Evolutionary conservation across 2,797 vertebrate species (phyloP).

Genomic region (Gorsachius magnificus): DNA sequence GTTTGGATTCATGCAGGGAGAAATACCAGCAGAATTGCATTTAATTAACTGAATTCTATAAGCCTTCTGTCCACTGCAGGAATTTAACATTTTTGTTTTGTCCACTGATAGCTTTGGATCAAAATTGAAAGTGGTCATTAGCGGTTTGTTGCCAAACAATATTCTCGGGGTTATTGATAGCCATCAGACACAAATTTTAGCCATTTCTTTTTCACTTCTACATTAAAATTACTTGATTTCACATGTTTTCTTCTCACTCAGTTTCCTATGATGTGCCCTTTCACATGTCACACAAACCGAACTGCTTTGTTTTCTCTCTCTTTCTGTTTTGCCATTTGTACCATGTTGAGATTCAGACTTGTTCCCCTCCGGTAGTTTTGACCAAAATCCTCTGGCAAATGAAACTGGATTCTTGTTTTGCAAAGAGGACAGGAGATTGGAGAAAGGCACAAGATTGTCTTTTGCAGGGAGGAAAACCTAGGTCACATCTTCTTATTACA

Average conservation of each 20-base stretch:
- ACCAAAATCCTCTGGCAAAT: slow-evolving; percentile 23
- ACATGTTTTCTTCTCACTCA: background rate
- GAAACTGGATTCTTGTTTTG: slow-evolving; percentile 23
- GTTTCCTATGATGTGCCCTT: background rate
- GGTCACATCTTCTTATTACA: background rate
- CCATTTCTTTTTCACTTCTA: background rate
- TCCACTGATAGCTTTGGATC: background rate
- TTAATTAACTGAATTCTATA: background rate
- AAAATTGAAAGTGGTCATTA: background rate
- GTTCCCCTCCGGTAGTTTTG: background rate
- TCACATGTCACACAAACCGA: background rate
- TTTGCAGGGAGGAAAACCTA: background rate
- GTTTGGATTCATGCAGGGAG: background rate
- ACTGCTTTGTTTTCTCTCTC: slow-evolving; percentile 7
- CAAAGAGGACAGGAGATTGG: background rate
- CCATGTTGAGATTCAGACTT: background rate
- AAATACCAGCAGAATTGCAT: background rate
- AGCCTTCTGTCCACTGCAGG: background rate
- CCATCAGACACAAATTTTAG: background rate
- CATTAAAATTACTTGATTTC: background rate
- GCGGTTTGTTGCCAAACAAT: background rate
- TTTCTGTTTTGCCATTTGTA: background rate
- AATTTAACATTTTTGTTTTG: background rate
- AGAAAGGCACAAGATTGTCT: background rate
- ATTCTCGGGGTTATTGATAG: background rate